phyloP scores from a whole-genome alignment of 2,113 vertebrate species.

The Hippopotamus amphibius region DNA sequence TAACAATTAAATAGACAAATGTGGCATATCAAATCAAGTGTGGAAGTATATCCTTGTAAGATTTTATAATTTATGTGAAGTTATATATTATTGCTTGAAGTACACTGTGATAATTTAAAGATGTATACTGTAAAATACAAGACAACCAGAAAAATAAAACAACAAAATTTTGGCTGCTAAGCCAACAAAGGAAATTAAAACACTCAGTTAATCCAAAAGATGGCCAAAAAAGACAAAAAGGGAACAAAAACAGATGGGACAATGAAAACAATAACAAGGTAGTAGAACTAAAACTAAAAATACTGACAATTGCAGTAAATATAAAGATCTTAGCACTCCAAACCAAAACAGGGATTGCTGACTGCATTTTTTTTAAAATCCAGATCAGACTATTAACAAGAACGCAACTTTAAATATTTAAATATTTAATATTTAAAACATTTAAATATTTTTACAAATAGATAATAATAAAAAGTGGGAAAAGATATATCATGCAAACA shows the following conservation, averaged over 20 bases:
- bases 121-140: background rate
- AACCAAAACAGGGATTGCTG: background rate
- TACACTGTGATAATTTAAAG: background rate
- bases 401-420: background rate
- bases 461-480: background rate
- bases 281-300: background rate
- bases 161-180: background rate
- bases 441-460: slow-evolving; percentile 22
- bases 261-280: background rate
- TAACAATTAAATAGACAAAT: background rate
- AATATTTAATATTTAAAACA: background rate
- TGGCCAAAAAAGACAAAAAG: background rate
- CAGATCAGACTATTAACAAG: background rate
- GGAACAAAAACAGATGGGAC: background rate
- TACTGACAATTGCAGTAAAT: background rate
- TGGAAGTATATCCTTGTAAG: background rate
- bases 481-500: background rate
- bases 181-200: background rate
- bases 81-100: background rate
- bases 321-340: background rate
- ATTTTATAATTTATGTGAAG: background rate
- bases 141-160: background rate
- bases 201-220: background rate
- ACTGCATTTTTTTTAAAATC: background rate
- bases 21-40: slow-evolving; percentile 16